Evolutionary conservation across 1,140 invertebrate genomes (phyloP).

Genomic region (Artemia franciscana): DNA sequence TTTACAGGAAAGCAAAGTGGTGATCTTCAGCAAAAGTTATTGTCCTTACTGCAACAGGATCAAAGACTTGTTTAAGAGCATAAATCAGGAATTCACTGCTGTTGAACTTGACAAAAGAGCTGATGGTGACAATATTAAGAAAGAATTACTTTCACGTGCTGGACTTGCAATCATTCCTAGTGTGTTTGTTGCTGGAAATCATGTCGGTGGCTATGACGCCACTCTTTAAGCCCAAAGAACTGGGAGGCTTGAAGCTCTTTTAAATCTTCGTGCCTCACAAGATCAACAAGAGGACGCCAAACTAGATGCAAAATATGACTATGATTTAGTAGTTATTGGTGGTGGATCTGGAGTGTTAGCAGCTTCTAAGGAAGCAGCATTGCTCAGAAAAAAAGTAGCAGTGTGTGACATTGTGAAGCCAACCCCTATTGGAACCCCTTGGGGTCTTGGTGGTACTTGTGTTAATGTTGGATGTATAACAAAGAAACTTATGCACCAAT

Average conservation of each 20-base stretch:
- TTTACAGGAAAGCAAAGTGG: too few species aligned
- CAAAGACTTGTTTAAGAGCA: too few species aligned
- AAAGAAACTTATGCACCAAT: constrained; percentile 42
- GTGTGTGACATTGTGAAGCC: constrained; percentile 36
- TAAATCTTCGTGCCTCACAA: constrained; percentile 13
- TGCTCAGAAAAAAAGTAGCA: constrained; percentile 32
- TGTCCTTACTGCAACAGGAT: too few species aligned
- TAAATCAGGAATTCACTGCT: too few species aligned
- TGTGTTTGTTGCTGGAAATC: constrained; percentile 30
- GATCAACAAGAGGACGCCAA: not conserved
- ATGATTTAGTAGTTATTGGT: constrained; percentile 38
- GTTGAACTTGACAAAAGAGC: too few species aligned
- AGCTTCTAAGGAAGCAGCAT: constrained; percentile 32
- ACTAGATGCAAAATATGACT: constrained; percentile 26
- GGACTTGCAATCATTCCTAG: constrained; percentile 33
- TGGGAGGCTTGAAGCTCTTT: constrained; percentile 22
- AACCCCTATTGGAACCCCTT: constrained; percentile 24
- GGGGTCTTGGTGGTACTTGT: constrained; percentile 38
- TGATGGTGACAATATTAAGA: constrained; percentile 25
- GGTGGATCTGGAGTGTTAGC: constrained; percentile 38
- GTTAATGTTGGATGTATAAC: constrained; percentile 45
- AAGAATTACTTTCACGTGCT: constrained; percentile 22
- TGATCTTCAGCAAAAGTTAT: too few species aligned
- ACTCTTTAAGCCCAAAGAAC: constrained; percentile 20
- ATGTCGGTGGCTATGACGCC: constrained; percentile 25